Conservation (phyloP, 2,113 vertebrate species). For the Sinocyclocheilus grahami region DNA sequence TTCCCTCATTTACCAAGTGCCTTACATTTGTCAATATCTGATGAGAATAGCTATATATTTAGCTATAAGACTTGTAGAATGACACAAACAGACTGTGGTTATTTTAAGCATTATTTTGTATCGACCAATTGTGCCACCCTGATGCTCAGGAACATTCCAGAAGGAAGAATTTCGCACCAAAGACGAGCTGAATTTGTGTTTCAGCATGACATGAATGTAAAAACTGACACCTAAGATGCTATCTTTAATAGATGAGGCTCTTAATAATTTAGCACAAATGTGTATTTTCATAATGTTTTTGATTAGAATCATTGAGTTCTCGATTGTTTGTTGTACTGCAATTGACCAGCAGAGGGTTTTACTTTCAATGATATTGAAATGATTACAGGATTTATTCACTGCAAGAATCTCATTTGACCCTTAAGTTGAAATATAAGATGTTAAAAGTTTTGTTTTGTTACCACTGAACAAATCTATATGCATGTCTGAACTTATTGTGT, state of each 20-base stretch:
- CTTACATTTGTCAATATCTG: neutral
- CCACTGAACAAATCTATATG: conserved; percentile 30
- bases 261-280: neutral
- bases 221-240: neutral
- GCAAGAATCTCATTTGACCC: neutral
- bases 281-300: neutral
- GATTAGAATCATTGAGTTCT: neutral
- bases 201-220: conserved; percentile 24
- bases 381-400: neutral
- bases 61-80: neutral
- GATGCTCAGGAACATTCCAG: conserved; percentile 28
- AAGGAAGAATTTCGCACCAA: conserved; percentile 25
- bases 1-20: neutral
- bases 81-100: too few relatives aligned
- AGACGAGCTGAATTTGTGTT: conserved; percentile 14
- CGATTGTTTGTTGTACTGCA: neutral
- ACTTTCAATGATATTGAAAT: neutral
- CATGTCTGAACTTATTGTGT: conserved; percentile 13
- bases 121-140: neutral
- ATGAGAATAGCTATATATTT: neutral
- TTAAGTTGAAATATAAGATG: neutral
- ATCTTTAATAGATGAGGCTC: neutral
- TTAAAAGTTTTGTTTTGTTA: neutral
- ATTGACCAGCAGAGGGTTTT: conserved; percentile 8
- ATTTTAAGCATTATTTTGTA: neutral